Conservation (phyloP, 2,113 vertebrate genomes). For the human region GRCh38 chr3:71964001-71964500, state of each 20-base stretch:
- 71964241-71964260: background rate
- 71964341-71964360: conserved; percentile 36
- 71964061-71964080: background rate
- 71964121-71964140: background rate
- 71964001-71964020: background rate
- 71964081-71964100: background rate
- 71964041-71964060: background rate
- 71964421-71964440: conserved; percentile 24
- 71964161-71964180: background rate
- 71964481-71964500: background rate
- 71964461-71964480: background rate
- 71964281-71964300: background rate
- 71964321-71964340: conserved; percentile 15
- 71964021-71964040: background rate
- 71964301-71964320: background rate
- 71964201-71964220: background rate
- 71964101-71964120: background rate
- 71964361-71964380: conserved; percentile 40
- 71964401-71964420: background rate
- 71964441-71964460: background rate
- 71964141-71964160: background rate
- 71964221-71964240: background rate
- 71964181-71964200: background rate
- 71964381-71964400: conserved; percentile 2
- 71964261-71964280: background rate